These are phyloP conservation scores for Epinephelus fuscoguttatus DNA, from an alignment of 2,113 vertebrate genomes.

Conservation along the genomic window DNA sequence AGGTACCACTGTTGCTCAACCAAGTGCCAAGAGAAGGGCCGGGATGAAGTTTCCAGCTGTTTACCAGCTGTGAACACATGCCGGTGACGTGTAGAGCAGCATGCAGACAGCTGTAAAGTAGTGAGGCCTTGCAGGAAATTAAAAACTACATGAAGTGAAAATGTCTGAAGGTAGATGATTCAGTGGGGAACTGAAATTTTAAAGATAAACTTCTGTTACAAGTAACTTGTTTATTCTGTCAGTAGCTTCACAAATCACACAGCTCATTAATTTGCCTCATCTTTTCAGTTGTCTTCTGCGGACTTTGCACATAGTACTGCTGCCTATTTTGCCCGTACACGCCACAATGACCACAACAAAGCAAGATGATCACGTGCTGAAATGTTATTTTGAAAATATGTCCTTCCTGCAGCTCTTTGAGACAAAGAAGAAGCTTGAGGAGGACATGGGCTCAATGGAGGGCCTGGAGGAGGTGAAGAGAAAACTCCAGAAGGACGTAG, in stretches of 20 bases:
- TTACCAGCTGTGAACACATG: constrained; percentile 35
- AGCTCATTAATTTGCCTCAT: not conserved
- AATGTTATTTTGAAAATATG: not conserved
- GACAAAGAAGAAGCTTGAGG: constrained; percentile 96
- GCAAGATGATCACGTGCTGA: not conserved
- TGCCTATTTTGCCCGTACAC: not conserved
- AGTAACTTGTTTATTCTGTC: not conserved
- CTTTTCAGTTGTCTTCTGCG: not conserved
- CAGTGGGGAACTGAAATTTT: not conserved
- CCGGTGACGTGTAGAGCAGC: constrained; percentile 5
- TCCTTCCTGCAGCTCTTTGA: constrained; percentile 86
- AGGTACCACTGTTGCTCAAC: not conserved
- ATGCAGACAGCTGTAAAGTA: not conserved
- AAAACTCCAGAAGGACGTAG: constrained; percentile 94
- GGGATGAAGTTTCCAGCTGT: constrained; percentile 15
- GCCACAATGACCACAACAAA: not conserved
- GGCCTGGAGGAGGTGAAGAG: constrained; percentile 93
- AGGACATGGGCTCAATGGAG: constrained; percentile 93
- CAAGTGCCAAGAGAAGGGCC: not conserved
- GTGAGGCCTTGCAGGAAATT: constrained; percentile 8
- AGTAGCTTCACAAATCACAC: not conserved
- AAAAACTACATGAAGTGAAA: constrained; percentile 2
- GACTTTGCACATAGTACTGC: not conserved
- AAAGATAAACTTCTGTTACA: not conserved
- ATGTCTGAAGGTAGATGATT: not conserved